These are phyloP conservation scores for Nymphalis urticae DNA, from an alignment of 2,888 invertebrate genomes.

Conservation along the genomic window DNA sequence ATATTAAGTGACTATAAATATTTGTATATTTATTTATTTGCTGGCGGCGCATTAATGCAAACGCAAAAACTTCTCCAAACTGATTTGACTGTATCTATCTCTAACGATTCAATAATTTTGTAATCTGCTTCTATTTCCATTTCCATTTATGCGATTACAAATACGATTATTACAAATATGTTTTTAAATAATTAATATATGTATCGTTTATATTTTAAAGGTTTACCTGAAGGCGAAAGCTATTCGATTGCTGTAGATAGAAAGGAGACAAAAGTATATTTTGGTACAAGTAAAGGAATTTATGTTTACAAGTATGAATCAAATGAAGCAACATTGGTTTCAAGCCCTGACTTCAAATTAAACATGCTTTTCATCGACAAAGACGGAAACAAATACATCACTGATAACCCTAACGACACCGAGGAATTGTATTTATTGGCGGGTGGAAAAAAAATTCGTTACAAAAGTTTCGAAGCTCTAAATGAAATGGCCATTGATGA, in stretches of 20 bases:
- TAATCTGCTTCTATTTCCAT: too few species aligned
- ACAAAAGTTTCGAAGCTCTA: slow-evolving; percentile 55
- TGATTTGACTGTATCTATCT: too few species aligned
- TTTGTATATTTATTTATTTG: too few species aligned
- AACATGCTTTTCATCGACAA: slow-evolving; percentile 67
- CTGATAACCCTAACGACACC: slow-evolving; percentile 59
- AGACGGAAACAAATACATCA: slow-evolving; percentile 66
- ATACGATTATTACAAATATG: too few species aligned
- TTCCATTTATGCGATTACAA: too few species aligned
- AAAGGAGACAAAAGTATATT: slow-evolving; percentile 58
- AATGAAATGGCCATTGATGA: slow-evolving; percentile 66
- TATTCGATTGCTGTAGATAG: slow-evolving; percentile 68
- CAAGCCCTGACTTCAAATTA: slow-evolving; percentile 52
- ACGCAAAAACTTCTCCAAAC: too few species aligned
- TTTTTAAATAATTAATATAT: too few species aligned
- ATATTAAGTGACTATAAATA: too few species aligned
- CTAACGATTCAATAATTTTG: too few species aligned
- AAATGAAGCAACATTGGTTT: slow-evolving; percentile 52
- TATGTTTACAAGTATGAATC: slow-evolving; percentile 60
- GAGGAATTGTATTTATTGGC: slow-evolving; percentile 63
- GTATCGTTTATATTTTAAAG: slow-evolving; percentile 42
- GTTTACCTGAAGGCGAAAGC: slow-evolving; percentile 62
- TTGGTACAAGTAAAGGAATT: slow-evolving; percentile 67
- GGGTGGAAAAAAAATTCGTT: slow-evolving; percentile 58
- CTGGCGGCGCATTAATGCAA: too few species aligned